Evolutionary conservation across 2,113 vertebrate species (phyloP), one percentile per base, ranked within the genome.

Genomic region (Zapornia atra): DNA sequence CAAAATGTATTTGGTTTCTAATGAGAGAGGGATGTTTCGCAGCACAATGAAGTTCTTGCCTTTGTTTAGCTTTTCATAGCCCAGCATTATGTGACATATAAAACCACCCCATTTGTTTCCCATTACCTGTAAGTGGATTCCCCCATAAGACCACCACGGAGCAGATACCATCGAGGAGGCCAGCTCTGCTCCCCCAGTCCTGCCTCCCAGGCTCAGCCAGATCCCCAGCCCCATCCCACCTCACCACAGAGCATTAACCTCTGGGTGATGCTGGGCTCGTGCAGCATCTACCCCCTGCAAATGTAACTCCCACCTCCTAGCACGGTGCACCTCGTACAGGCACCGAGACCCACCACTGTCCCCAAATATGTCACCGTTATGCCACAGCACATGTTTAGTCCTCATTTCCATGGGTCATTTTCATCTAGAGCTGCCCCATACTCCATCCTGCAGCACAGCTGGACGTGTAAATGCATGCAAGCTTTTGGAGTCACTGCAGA

Each of bases 11-110:
- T 89, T 73, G 79, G 77, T 94, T 92, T 70, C 82, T 94, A 90
- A 90, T 93, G 94, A 91, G 94, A 90, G 61, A 36, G 60, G 63
- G 90, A 95, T 91, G 73, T 95, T 94, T 86, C 48, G 48, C 38
- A 57, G 59, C 69, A 36, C 40, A 71, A 80, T 57, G 75, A 94
- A 90, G 89, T 75, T 92, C 94, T 86, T 92, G 92, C 46, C 57
- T 94, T 93, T 94, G 88, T 88, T 97, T 94, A 85, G 72, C 61
- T 71, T 91, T 80, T 76, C 82, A 54, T 70, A 88, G 90, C 82
- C 93, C 78, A 21, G 87, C 33, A 4, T 78, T 84, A 65, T 2
- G 24, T 79, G 93, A 91, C 72, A 57, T 22, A 57, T 40, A 94
- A 96, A 92, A 26, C 80, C 63, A 61, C 12, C 36, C 77, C 87